These are phyloP conservation scores for Acrobeloides nanus DNA, from an alignment of 2,888 invertebrate genomes.

Conservation along the genomic window DNA sequence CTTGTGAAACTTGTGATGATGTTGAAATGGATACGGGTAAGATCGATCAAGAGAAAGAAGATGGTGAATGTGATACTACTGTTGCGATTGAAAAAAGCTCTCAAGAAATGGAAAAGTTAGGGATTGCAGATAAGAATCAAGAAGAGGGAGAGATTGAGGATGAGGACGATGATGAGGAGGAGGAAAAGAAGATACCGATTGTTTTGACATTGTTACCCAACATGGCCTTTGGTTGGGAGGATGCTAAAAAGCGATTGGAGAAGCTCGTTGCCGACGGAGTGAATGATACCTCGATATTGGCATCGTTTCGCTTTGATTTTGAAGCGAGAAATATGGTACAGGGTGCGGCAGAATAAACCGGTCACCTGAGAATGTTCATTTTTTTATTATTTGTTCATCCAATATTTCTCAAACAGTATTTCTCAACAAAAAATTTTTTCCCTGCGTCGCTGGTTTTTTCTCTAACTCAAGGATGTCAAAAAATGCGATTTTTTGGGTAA, in stretches of 20 bases:
- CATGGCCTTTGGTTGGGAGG: constrained; percentile 22
- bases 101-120: too few species aligned
- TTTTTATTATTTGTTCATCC: background rate
- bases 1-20: too few species aligned
- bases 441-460: constrained; percentile 5
- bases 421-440: too few species aligned
- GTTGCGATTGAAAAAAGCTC: too few species aligned
- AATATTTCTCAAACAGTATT: too few species aligned
- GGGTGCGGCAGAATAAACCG: too few species aligned
- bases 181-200: constrained; percentile 12
- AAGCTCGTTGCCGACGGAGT: constrained; percentile 18
- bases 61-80: background rate
- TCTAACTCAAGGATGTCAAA: constrained; percentile 11
- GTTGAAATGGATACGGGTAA: too few species aligned
- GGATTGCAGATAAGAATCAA: constrained; percentile 5
- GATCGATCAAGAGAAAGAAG: constrained; percentile 2
- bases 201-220: constrained; percentile 24
- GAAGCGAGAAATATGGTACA: constrained; percentile 26
- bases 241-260: constrained; percentile 17
- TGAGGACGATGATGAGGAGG: constrained; percentile 10
- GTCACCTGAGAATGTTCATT: too few species aligned
- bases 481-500: too few species aligned
- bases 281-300: constrained; percentile 19
- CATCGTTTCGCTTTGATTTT: constrained; percentile 29
- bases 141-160: constrained; percentile 5